These are phyloP conservation scores for Desmodus rotundus DNA, from an alignment of 2,113 vertebrate genomes.

Conservation along the genomic window DNA sequence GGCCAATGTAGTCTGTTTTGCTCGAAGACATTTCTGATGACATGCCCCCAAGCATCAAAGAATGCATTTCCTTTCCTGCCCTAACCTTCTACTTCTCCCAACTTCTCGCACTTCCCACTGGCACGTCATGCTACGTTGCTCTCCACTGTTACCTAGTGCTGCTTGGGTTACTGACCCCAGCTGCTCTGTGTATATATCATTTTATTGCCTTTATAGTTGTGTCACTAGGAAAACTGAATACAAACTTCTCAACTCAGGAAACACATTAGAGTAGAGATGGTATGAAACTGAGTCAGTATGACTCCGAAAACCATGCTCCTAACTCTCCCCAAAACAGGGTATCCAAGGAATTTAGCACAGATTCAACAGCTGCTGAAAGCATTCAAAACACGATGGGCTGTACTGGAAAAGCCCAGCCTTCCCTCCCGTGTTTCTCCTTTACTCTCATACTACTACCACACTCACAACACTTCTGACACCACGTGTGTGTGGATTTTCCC, in stretches of 20 bases:
- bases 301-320: not conserved
- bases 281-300: not conserved
- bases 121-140: not conserved
- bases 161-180: not conserved
- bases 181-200: not conserved
- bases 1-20: not conserved
- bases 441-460: not conserved
- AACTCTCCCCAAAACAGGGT: not conserved
- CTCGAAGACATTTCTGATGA: constrained; percentile 16
- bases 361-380: not conserved
- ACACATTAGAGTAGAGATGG: constrained; percentile 31
- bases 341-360: not conserved
- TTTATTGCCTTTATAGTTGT: constrained; percentile 3
- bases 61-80: not conserved
- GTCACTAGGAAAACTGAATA: constrained; percentile 10
- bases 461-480: not conserved
- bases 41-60: not conserved
- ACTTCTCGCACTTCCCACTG: not conserved
- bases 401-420: not conserved
- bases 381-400: not conserved
- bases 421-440: not conserved
- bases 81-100: constrained; percentile 16
- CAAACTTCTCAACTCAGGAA: constrained; percentile 12
- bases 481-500: not conserved
- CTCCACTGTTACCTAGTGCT: not conserved